Base-by-base conservation (phyloP, 2,797 vertebrate genomes). In the Amazonetta brasiliensis region DNA sequence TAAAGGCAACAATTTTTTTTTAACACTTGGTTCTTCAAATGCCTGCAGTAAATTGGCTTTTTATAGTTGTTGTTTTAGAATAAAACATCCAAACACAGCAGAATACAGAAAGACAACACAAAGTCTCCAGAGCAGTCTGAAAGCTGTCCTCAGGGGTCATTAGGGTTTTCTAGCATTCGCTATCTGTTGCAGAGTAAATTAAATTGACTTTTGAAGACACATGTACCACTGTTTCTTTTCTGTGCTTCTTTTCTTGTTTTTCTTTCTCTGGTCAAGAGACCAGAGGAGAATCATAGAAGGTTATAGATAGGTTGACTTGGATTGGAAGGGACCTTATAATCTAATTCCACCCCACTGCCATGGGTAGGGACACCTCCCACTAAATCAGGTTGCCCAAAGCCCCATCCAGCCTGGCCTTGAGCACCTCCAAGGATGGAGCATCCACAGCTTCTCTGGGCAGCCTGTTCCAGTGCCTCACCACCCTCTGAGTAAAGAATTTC, bases 61-160 rank as follows among this genome's bases (percentile, higher is more conserved):
- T 73, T 66, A 7, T 22, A 30, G 44, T n/a, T 55, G 22, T 1
- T 35, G 37, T 6, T 4, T 31, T 52, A 30, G n/a, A 48, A 43
- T 35, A 87, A 79, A 48, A 2, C 22, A 37, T 17, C 16, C 26
- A 33, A 33, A 30, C 14, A 2, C 17, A 48, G 17, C 21, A 5
- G 22, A 75, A 35, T 5, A 20, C 2, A 44, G 75, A 54, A 84
- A n/a, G 18, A 30, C 35, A 78, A 44, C 62, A 73, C 54, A 21
- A 44, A 89, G 55, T 14, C 44, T 21, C 17, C 41, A 37, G 28
- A 66, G 23, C 60, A 74, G 56, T 55, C 43, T 26, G 58, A 33
- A 6, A 12, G 50, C 1, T 46, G 0, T 39, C 8, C 1, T 13
- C 5, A 1, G 23, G 31, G 33, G 33, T 41, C 46, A 8, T 12